These are phyloP conservation scores for Elachura formosa DNA, from an alignment of 2,113 vertebrate species.

Conservation along the genomic window DNA sequence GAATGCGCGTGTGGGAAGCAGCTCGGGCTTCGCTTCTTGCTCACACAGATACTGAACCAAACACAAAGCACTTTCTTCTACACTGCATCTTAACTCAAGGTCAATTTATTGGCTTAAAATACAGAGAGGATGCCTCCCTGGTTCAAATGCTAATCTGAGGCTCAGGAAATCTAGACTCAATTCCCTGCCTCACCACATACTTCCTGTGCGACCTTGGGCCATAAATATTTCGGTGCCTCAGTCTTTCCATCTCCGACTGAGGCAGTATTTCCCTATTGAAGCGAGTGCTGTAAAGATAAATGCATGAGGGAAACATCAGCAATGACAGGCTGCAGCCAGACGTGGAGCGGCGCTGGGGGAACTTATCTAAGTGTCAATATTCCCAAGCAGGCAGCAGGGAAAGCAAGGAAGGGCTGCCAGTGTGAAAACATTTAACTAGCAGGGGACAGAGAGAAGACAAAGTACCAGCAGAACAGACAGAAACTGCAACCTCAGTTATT, in stretches of 20 bases:
- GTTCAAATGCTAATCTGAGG: slow-evolving; percentile 52
- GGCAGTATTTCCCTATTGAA: slow-evolving; percentile 36
- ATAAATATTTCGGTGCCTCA: slow-evolving; percentile 59
- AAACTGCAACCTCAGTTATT: not conserved
- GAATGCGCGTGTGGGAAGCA: not conserved
- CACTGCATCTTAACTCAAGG: slow-evolving; percentile 21
- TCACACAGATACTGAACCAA: not conserved
- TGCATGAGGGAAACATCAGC: not conserved
- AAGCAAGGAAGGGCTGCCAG: not conserved
- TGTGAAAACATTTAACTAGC: not conserved
- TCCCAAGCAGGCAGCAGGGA: not conserved
- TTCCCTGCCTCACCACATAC: slow-evolving; percentile 58
- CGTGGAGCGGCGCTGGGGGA: not conserved
- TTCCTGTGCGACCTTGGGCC: slow-evolving; percentile 56
- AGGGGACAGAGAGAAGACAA: not conserved
- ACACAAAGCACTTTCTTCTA: not conserved
- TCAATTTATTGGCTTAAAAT: slow-evolving; percentile 34
- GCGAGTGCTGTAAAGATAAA: not conserved
- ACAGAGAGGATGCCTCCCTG: slow-evolving; percentile 49
- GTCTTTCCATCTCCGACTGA: slow-evolving; percentile 45
- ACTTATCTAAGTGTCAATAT: not conserved
- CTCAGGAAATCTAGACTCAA: slow-evolving; percentile 65
- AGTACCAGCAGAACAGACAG: not conserved
- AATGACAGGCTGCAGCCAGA: not conserved
- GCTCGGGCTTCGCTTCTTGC: not conserved